Evolutionary conservation across 2,888 invertebrate genomes (phyloP).

Genomic region (Euzetes globulus): DNA sequence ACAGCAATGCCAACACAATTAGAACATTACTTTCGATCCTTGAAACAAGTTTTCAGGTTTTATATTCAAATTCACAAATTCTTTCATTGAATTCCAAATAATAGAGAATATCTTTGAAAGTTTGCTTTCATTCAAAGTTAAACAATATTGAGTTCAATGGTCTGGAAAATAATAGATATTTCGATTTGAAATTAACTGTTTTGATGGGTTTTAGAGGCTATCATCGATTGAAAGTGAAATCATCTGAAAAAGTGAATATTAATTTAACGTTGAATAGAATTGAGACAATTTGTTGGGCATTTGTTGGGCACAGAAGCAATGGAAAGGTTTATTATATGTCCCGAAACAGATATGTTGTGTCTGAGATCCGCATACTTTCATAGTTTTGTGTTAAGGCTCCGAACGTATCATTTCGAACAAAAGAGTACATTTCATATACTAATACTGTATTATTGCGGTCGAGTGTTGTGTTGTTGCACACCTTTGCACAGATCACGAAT

Average conservation of each 20-base stretch:
- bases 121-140: not conserved
- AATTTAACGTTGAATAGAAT: not conserved
- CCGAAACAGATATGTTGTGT: not conserved
- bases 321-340: not conserved
- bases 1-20: not conserved
- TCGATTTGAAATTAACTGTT: not conserved
- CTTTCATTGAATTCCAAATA: not conserved
- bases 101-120: not conserved
- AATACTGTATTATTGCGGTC: not conserved
- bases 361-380: constrained; percentile 10
- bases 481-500: constrained; percentile 7
- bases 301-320: not conserved
- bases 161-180: not conserved
- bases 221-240: not conserved
- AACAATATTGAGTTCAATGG: not conserved
- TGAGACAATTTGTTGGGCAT: not conserved
- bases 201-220: not conserved
- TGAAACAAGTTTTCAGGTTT: not conserved
- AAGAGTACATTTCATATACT: constrained; percentile 4
- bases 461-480: not conserved
- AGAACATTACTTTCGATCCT: not conserved
- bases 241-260: not conserved
- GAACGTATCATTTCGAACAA: constrained; percentile 15
- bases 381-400: not conserved
- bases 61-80: not conserved